phyloP scores from a whole-genome alignment of 2,797 vertebrate genomes.

The Syngnathus acus region DNA sequence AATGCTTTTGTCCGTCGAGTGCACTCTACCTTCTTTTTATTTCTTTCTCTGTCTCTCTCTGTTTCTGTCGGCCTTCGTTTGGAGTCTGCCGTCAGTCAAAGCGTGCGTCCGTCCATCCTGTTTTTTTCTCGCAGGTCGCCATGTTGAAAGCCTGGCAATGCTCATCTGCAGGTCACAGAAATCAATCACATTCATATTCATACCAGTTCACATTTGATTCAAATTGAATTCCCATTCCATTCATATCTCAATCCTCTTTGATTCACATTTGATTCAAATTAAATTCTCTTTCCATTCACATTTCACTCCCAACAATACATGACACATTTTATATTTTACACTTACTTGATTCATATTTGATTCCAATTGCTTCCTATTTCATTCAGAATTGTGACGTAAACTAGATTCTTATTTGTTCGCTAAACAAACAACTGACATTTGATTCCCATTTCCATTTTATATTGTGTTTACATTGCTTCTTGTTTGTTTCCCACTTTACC shows the following conservation, averaged over 20 bases:
- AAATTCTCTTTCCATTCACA: too few species aligned
- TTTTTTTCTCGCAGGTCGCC: constrained; percentile 13
- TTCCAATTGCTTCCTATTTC: too few species aligned
- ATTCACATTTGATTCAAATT: too few species aligned
- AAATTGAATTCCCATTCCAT: background rate
- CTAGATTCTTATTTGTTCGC: too few species aligned
- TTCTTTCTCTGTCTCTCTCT: constrained; percentile 9
- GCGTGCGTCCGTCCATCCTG: background rate
- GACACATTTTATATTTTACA: too few species aligned
- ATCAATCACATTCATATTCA: too few species aligned
- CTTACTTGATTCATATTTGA: too few species aligned
- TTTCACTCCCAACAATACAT: too few species aligned
- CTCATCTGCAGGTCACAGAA: too few species aligned
- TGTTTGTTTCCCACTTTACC: background rate
- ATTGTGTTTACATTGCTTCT: background rate
- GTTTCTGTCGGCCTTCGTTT: constrained; percentile 2
- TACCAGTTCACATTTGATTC: background rate
- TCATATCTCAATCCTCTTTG: too few species aligned
- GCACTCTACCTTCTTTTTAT: constrained; percentile 25
- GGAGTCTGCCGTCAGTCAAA: constrained; percentile 3
- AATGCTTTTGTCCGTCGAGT: constrained; percentile 43
- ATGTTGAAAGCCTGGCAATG: constrained; percentile 4
- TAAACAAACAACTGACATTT: background rate
- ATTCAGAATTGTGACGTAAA: too few species aligned
- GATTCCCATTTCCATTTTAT: background rate